Percentiles rank a stretch among this genome's conserved stretches.
phyloP scores from a whole-genome alignment of 2,113 vertebrate species.

The Sylvia atricapilla region DNA sequence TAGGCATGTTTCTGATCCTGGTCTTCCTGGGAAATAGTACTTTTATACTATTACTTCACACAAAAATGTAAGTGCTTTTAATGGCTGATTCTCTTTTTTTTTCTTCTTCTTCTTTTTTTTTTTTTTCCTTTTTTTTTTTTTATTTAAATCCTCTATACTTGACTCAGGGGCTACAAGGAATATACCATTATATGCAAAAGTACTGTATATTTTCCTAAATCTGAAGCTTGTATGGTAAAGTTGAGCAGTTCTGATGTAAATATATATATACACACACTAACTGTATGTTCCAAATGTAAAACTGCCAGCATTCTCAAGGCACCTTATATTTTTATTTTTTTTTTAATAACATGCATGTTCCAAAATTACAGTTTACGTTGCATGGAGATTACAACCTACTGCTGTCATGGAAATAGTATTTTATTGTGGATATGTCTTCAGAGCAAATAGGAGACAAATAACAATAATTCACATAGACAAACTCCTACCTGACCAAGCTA shows the following conservation, averaged over 20 bases:
- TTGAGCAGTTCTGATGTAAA: constrained; percentile 77
- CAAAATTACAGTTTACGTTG: constrained; percentile 76
- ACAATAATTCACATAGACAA: constrained; percentile 36
- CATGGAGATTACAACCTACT: constrained; percentile 84
- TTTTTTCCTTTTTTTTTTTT: constrained; percentile 20
- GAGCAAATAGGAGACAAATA: constrained; percentile 68
- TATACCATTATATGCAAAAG: constrained; percentile 90
- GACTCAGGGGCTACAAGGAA: constrained; percentile 95
- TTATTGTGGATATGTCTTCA: constrained; percentile 78
- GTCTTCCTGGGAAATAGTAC: constrained; percentile 85
- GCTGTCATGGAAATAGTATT: constrained; percentile 77
- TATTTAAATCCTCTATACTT: constrained; percentile 88
- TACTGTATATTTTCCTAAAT: constrained; percentile 90
- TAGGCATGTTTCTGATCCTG: constrained; percentile 89
- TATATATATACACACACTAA: constrained; percentile 65
- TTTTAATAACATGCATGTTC: constrained; percentile 84
- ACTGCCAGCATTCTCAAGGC: constrained; percentile 85
- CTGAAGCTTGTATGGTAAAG: constrained; percentile 86
- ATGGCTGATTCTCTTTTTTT: constrained; percentile 76
- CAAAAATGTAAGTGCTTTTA: constrained; percentile 83
- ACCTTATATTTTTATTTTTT: constrained; percentile 85
- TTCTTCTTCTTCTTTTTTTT: constrained; percentile 43
- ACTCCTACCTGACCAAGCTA: constrained; percentile 30
- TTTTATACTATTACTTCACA: constrained; percentile 79
- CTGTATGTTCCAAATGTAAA: constrained; percentile 81